Evolutionary conservation across 1,140 invertebrate genomes (phyloP).

Genomic region (Trachymyrmex septentrionalis): DNA sequence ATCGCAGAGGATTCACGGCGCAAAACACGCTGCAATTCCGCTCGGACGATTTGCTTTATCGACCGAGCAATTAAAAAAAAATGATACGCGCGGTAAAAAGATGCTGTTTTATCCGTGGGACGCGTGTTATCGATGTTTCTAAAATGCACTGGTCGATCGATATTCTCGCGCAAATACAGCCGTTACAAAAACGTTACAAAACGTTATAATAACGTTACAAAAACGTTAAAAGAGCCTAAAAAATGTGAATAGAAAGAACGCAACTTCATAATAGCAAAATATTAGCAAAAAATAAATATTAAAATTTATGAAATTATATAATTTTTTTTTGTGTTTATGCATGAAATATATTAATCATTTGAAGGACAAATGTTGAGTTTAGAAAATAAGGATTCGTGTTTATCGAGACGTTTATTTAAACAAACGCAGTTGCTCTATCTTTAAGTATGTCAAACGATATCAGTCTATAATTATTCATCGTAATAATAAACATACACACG

Average conservation of each 20-base stretch:
- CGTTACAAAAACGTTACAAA: not conserved
- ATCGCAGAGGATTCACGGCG: not conserved
- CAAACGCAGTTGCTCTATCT: not conserved
- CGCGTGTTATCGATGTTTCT: conserved; percentile 38
- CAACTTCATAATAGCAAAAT: not conserved
- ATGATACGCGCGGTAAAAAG: conserved; percentile 37
- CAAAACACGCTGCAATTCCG: not conserved
- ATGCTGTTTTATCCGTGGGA: conserved; percentile 56
- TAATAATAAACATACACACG: conserved; percentile 68
- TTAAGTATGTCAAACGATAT: conserved; percentile 63
- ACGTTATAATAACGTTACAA: too few relatives aligned
- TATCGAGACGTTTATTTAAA: not conserved
- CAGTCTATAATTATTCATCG: conserved; percentile 59
- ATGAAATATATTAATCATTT: not conserved
- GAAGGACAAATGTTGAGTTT: not conserved
- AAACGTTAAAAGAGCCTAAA: not conserved
- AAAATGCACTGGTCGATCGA: not conserved
- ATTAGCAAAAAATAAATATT: not conserved
- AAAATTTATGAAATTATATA: not conserved
- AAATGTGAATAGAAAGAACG: not conserved
- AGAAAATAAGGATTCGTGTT: not conserved
- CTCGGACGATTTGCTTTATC: conserved; percentile 64
- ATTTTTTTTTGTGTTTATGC: not conserved
- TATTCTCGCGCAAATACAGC: not conserved
- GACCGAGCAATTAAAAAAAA: conserved; percentile 64